Evolutionary conservation across 2,888 invertebrate genomes (phyloP).

Genomic region (Nomada hirtipes): DNA sequence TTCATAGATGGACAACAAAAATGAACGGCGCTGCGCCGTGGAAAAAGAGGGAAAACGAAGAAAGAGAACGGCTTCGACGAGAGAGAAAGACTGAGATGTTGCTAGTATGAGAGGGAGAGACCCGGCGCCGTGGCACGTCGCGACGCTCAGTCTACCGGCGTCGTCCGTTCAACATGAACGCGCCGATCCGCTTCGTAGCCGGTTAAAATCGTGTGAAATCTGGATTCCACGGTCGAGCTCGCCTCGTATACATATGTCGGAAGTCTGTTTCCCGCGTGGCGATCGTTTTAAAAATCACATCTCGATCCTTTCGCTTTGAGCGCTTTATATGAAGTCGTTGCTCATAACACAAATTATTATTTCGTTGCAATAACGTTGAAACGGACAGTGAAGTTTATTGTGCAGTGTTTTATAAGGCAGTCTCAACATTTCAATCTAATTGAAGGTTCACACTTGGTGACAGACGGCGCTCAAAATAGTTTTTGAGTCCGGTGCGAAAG

Average conservation of each 20-base stretch:
- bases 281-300: no score
- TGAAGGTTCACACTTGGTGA: no score
- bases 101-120: conserved; percentile 62
- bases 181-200: conserved; percentile 38
- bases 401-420: no score
- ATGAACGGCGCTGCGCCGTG: not conserved
- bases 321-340: no score
- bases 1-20: not conserved
- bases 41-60: conserved; percentile 1
- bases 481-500: no score
- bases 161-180: conserved; percentile 76
- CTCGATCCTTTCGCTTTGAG: not conserved
- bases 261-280: not conserved
- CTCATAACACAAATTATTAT: no score
- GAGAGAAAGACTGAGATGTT: conserved; percentile 25
- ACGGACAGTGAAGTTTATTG: no score
- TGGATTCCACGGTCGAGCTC: not conserved
- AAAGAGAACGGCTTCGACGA: conserved; percentile 30
- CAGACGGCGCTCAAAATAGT: no score
- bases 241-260: not conserved
- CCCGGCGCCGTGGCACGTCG: conserved; percentile 79
- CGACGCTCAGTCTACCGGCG: conserved; percentile 83
- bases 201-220: conserved; percentile 36
- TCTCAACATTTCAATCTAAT: no score
- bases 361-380: no score